Base-by-base conservation (phyloP, 2,888 invertebrate genomes). In the Andrena minutula region DNA sequence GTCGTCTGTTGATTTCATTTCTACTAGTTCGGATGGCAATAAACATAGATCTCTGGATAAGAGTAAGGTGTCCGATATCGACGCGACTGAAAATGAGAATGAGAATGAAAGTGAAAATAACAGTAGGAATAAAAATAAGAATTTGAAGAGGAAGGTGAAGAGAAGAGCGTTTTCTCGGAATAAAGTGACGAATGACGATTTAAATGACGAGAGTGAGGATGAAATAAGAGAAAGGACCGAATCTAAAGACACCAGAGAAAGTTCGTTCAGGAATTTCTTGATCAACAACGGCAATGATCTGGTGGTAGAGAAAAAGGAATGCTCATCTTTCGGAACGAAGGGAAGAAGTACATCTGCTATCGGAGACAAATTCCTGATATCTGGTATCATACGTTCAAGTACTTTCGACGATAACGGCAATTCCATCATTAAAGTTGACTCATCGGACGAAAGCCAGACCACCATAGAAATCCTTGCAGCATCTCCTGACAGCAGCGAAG, bases 391-490 rank as follows among this genome's bases (percentile, higher is more conserved):
- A 10, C 20, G 7, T 58, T 69, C 63, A n/a, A 32, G 51, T 32
- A 72, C 61, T 65, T 78, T 75, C 6, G 75, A 64, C 8, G 73
- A 83, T 51, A 83, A 66, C 23, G 83, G 83, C 5, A 81, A 84
- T 75, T 88, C 89, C 6, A 89, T 92, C 16, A 93, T 93, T 56
- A 92, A 93, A 75, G 84, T 93, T 3, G 93, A 94, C 35, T 92
- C 93, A 0, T 93, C 93, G 12, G 93, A 94, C 49, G 93, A 93
- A 58, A 94, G 92, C 83, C 92, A 93, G 82, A 92, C 92, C 4
- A 93, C 93, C 0, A 92, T 92, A 20, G 93, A 93, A 77, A 90
- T 93, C 26, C 64, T 93, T 28, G 91, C 93, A n/a, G 93, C 90
- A 3, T 92, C 93, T 2, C 92, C 93, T 5, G 88, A 90, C 35